Percentiles rank a stretch among this genome's conserved stretches.
phyloP scores from a whole-genome alignment of 2,888 invertebrate species.

The Phorcus lineatus region DNA sequence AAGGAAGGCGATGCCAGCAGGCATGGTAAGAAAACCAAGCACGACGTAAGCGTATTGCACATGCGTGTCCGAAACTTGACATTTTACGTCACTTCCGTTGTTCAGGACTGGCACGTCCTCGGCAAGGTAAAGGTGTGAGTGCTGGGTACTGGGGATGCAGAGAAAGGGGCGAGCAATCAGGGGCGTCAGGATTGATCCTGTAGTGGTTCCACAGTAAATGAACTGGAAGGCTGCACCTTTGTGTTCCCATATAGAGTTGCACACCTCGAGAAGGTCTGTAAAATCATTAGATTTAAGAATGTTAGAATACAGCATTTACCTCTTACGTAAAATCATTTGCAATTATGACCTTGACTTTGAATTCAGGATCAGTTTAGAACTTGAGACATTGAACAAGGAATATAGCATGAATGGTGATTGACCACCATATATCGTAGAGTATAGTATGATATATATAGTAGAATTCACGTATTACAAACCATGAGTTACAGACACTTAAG shows the following conservation, averaged over 20 bases:
- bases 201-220: neutral
- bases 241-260: neutral
- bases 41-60: slow-evolving; percentile 7
- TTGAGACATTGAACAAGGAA: too few relatives aligned
- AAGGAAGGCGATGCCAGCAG: neutral
- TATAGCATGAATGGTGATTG: too few relatives aligned
- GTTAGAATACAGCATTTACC: too few relatives aligned
- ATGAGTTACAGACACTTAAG: too few relatives aligned
- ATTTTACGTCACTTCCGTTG: neutral
- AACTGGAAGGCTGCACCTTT: slow-evolving; percentile 17
- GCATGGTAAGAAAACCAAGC: neutral
- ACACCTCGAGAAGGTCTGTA: slow-evolving; percentile 1
- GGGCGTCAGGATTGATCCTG: neutral
- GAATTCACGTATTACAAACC: too few relatives aligned
- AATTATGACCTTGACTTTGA: too few relatives aligned
- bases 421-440: too few relatives aligned
- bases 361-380: too few relatives aligned
- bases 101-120: neutral
- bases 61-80: neutral
- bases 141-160: neutral
- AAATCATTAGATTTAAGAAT: neutral
- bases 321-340: too few relatives aligned
- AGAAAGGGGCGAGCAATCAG: slow-evolving; percentile 8
- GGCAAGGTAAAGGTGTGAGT: neutral
- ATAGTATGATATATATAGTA: too few relatives aligned